A percentile compares a stretch with the other conserved stretches of the same genome.
These are phyloP conservation scores for Lepas anatifera DNA, from an alignment of 2,888 invertebrate species.

Conservation along the genomic window DNA sequence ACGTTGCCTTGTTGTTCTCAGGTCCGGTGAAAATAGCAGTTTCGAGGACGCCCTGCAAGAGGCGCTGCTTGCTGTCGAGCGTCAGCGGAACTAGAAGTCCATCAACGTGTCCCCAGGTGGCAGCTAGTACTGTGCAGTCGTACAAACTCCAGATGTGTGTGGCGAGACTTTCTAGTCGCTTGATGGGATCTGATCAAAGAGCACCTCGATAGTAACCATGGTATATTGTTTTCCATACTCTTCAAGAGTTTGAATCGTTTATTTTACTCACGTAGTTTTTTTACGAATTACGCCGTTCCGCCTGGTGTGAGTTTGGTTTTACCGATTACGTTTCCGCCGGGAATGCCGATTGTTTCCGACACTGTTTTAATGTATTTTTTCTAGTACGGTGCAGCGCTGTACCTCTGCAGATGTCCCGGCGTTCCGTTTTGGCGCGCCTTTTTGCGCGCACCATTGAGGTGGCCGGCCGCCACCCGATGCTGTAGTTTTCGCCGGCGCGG, in stretches of 20 bases:
- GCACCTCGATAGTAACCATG: not conserved
- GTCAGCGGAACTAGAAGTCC: not conserved
- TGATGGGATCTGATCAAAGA: slow-evolving; percentile 1
- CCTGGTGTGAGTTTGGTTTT: not conserved
- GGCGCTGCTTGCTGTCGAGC: slow-evolving; percentile 75
- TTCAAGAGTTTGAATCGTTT: slow-evolving; percentile 4
- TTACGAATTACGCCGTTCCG: too few species aligned
- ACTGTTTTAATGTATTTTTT: not conserved
- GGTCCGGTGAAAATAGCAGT: slow-evolving; percentile 55
- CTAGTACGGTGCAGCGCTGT: not conserved
- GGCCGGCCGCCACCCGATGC: not conserved
- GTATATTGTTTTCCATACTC: not conserved
- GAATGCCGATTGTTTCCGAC: not conserved
- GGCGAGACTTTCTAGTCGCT: not conserved
- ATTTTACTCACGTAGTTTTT: not conserved
- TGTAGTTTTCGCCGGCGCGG: not conserved
- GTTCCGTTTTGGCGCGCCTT: not conserved
- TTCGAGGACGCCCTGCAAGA: slow-evolving; percentile 86
- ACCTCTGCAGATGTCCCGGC: not conserved
- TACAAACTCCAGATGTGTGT: not conserved
- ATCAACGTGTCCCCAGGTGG: not conserved
- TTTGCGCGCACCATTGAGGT: not conserved
- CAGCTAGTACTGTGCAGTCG: slow-evolving; percentile 3
- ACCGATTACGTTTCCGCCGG: not conserved
- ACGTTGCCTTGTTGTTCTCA: too few species aligned